Base-by-base conservation (phyloP, 2,113 vertebrate genomes). In the Forbesichthys agassizii region DNA sequence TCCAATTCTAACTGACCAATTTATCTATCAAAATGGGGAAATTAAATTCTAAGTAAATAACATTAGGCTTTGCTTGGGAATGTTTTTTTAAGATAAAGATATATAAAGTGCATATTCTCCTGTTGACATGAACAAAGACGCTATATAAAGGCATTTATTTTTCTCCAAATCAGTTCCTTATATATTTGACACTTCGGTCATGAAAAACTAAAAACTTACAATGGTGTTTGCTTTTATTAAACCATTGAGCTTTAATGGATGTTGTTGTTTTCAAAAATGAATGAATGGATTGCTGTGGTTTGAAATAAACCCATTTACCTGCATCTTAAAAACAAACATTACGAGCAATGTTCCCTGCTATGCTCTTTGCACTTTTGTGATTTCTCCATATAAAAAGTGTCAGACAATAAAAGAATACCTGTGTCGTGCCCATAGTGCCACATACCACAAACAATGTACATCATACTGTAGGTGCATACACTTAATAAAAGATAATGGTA, bases 41-140 rank as follows among this genome's bases (percentile, higher is more conserved):
- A 53, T 49, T 6, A 13, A 33, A 42, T 42, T 60, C 18, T 36
- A 42, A 71, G 33, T 48, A 64, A 48, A 69, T 75, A 70, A 77
- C 65, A 61, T n/a, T 20, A 36, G 13, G 84, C 77, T 82, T 62
- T 51, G 53, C 75, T 77, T 88, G 75, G 76, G 80, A 82, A 79
- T 79, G 59, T 73, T 80, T 77, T 65, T 64, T 61, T 64, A 3
- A 36, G 49, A 5, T 42, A 42, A 5, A 42, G 36, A 66, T 62
- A 75, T 70, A 78, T 92, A 92, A 92, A 93, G 92, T 91, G 94
- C 93, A 92, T 88, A 89, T 83, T 78, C 73, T 65, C 74, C 64
- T 74, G 77, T 66, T 87, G 74, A 86, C 57, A 79, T 86, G 82
- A 83, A 89, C 76, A 87, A 85, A 87, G 33, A 78, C 36, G 64